Percentiles rank a stretch among this genome's conserved stretches.
Conservation (phyloP, 1,140 invertebrate species). For the Eulimnadia texana region DNA sequence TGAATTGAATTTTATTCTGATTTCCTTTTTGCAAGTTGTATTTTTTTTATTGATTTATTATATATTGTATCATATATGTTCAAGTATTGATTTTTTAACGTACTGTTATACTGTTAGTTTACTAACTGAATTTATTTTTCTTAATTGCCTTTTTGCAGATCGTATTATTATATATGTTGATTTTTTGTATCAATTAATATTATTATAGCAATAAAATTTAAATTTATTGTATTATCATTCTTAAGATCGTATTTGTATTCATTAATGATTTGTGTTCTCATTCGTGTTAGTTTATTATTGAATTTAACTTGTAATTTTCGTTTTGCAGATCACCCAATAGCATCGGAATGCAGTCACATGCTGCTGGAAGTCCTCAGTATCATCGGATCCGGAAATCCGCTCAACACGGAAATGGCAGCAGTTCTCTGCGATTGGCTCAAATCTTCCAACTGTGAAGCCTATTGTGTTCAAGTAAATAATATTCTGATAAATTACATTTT, state of each 20-base stretch:
- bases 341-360: background rate
- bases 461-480: background rate
- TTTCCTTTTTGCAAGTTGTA: no score
- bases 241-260: background rate
- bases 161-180: background rate
- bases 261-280: background rate
- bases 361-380: background rate
- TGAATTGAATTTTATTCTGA: no score
- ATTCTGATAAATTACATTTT: background rate
- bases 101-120: no score
- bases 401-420: background rate
- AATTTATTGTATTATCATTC: background rate
- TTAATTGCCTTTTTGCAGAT: background rate
- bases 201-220: background rate
- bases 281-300: background rate
- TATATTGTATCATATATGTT: no score
- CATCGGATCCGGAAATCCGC: background rate
- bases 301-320: background rate
- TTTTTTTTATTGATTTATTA: no score
- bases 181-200: background rate
- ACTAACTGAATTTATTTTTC: background rate
- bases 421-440: background rate
- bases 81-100: no score
- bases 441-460: background rate
- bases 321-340: background rate